Evolutionary conservation across 53 echinoderm and acorn worm genomes (phyloP).

Genomic region (Holothuria scabra): DNA sequence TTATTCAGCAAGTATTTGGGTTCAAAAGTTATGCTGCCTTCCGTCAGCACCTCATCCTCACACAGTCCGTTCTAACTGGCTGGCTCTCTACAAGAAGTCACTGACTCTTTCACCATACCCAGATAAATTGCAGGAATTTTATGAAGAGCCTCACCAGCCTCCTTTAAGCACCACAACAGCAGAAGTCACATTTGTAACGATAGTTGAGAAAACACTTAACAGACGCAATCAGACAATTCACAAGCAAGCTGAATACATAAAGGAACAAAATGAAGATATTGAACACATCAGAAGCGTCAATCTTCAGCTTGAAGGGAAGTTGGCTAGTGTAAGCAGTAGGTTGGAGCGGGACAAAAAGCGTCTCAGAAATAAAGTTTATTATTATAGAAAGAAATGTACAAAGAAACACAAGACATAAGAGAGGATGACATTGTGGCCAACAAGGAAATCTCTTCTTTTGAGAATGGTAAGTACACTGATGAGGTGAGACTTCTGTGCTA

Average conservation of each 20-base stretch:
- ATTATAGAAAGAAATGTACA: too few relatives aligned
- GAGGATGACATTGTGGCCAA: not conserved
- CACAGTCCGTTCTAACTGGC: constrained; percentile 41
- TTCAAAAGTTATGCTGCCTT: constrained; percentile 21
- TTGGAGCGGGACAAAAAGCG: constrained; percentile 1
- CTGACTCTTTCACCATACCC: not conserved
- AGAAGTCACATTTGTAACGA: not conserved
- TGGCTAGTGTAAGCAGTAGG: not conserved
- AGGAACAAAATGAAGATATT: not conserved
- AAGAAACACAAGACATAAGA: not conserved
- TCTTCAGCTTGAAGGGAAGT: not conserved
- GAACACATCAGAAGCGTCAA: not conserved
- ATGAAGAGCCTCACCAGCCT: not conserved
- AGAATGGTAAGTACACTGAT: constrained; percentile 23
- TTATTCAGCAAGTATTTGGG: constrained; percentile 17
- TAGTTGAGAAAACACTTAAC: not conserved
- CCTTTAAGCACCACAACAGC: not conserved
- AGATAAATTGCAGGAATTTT: not conserved
- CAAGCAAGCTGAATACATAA: not conserved
- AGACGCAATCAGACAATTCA: not conserved
- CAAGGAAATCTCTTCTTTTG: not conserved
- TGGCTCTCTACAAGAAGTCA: not conserved
- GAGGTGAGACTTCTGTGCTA: constrained; percentile 30
- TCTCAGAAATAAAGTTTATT: not conserved
- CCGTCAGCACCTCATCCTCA: constrained; percentile 23